phyloP scores from a whole-genome alignment of 2,113 vertebrate genomes.

The Pygoscelis adeliae region DNA sequence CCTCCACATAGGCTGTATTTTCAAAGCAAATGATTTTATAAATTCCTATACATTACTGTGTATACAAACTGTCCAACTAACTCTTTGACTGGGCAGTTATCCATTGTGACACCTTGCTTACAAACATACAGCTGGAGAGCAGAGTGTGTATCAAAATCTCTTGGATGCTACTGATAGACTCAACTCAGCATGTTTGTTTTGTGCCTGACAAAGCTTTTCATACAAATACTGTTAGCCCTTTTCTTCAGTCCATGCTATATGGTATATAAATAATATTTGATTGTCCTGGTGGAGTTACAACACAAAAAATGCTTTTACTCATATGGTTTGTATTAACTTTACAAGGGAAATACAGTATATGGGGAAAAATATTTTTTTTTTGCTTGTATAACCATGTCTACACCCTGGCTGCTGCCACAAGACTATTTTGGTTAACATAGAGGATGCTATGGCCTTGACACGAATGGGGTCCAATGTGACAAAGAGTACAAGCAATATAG shows the following conservation, averaged over 20 bases:
- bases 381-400: not conserved
- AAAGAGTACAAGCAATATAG: not conserved
- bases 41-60: not conserved
- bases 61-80: not conserved
- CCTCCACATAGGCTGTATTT: not conserved
- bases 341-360: not conserved
- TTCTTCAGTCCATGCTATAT: not conserved
- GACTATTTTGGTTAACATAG: not conserved
- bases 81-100: not conserved
- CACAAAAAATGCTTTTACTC: not conserved
- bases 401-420: not conserved
- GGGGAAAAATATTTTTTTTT: not conserved
- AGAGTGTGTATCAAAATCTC: not conserved
- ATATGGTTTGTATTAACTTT: constrained; percentile 41
- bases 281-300: not conserved
- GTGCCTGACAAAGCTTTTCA: not conserved
- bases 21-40: not conserved
- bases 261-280: not conserved
- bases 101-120: not conserved
- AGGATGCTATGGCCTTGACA: not conserved
- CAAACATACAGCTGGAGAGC: not conserved
- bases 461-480: accelerated
- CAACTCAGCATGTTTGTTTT: not conserved
- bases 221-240: not conserved
- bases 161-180: not conserved